Percentiles rank a stretch among this genome's conserved stretches.
phyloP scores from a whole-genome alignment of 2,797 vertebrate species.

The Neostethus bicornis region DNA sequence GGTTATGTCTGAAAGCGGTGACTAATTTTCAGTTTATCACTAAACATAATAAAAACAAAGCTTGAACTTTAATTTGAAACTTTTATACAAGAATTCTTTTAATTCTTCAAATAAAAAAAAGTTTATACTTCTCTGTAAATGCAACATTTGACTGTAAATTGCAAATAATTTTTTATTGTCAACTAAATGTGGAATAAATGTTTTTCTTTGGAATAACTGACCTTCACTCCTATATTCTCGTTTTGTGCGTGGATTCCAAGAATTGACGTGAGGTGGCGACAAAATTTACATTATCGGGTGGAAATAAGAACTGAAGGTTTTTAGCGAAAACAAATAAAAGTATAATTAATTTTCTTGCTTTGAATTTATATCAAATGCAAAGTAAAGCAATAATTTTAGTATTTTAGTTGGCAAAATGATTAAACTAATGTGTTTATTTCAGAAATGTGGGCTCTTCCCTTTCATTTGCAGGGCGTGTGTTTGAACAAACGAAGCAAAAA shows the following conservation, averaged over 20 bases:
- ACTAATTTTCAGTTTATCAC: conserved; percentile 44
- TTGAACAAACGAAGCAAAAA: conserved; percentile 6
- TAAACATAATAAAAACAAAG: conserved; percentile 44
- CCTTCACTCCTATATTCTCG: not conserved
- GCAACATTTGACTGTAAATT: conserved; percentile 72
- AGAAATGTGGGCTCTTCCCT: not conserved
- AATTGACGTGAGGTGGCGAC: conserved; percentile 30
- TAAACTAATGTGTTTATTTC: not conserved
- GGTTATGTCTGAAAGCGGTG: no score
- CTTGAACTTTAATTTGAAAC: conserved; percentile 73
- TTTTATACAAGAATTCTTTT: conserved; percentile 51
- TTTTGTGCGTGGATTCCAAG: not conserved
- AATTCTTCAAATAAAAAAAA: conserved; percentile 37
- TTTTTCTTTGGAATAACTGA: conserved; percentile 49
- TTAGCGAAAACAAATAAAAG: not conserved
- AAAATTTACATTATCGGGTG: not conserved
- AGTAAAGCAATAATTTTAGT: not conserved
- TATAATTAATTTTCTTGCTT: not conserved
- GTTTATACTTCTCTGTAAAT: conserved; percentile 67
- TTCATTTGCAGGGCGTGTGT: conserved; percentile 19
- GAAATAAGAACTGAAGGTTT: not conserved
- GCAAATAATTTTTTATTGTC: conserved; percentile 63
- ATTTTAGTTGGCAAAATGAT: not conserved
- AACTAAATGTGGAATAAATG: conserved; percentile 71
- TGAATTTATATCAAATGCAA: not conserved